Evolutionary conservation across 2,113 vertebrate genomes (phyloP), one percentile per base, ranked within the genome.

Genomic region (Clupea harengus): DNA sequence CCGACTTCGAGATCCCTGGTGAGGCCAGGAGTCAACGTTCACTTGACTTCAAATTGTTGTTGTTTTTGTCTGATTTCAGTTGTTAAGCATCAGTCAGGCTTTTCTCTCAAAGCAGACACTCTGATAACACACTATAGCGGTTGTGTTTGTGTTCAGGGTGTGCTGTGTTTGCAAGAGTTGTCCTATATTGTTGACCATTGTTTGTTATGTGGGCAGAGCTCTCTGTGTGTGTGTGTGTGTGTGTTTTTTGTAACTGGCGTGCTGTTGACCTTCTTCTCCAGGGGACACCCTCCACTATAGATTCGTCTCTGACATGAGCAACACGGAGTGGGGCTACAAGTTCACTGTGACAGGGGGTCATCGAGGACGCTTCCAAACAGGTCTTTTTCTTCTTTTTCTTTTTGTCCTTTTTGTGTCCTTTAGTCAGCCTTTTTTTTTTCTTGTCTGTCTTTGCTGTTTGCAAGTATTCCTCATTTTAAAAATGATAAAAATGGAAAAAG

Each of bases 301-400:
- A 44, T 99, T 99, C 46, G 97, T 97, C 89, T 98, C 97, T 0
- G 98, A 99, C 94, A 98, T 99, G 97, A 99, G 98, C 92, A 99
- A 98, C 94, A 99, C 98, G 0, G 98, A 99, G 91, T 99, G 98
- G 98, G 98, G 98, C 81, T 99, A 99, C 86, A 99, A 96, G 91
- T 99, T 99, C 90, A 98, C 97, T 0, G 96, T 99, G 52, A 98
- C 97, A 0, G 98, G 97, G 1, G 98, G 98, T 44, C 98, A 99
- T 89, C 95, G 99, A 80, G 98, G 98, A 3, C 95, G 98, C 45
- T 99, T 99, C 92, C 98, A 99, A 93, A 99, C 98, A 95, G 98
- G 98, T 99, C 72, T 18, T 85, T 50, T 3, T n/a, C 50, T 15
- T 13, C 11, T 11, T 13, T 45, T 50, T 67, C 2, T 67, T 28